Percentiles rank a stretch among this genome's conserved stretches.
Conservation (phyloP, 2,113 vertebrate genomes). For the Eubucco bourcierii region DNA sequence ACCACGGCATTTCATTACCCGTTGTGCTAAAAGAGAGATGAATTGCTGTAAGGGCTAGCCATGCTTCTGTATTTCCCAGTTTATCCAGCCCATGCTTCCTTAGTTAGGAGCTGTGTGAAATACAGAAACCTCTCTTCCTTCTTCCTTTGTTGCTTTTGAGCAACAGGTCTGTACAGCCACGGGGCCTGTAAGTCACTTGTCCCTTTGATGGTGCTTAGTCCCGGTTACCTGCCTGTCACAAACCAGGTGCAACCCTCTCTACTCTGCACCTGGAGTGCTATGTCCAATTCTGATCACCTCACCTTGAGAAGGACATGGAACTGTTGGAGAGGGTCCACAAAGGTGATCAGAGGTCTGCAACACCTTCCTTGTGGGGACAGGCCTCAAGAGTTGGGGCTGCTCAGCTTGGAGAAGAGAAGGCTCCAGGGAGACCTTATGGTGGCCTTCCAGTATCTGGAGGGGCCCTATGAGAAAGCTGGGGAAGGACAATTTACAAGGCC, state of each 20-base stretch:
- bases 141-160: not conserved
- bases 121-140: not conserved
- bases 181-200: not conserved
- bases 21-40: conserved; percentile 48
- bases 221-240: not conserved
- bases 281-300: too few relatives aligned
- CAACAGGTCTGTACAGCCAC: not conserved
- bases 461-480: too few relatives aligned
- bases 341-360: too few relatives aligned
- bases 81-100: conserved; percentile 2
- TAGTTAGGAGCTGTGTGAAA: not conserved
- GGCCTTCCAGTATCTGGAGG: too few relatives aligned
- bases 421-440: too few relatives aligned
- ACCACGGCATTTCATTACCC: conserved; percentile 60
- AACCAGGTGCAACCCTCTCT: not conserved
- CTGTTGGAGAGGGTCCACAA: too few relatives aligned
- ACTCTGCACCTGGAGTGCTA: too few relatives aligned
- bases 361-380: too few relatives aligned
- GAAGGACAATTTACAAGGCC: too few relatives aligned
- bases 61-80: conserved; percentile 5
- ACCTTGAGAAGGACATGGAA: too few relatives aligned
- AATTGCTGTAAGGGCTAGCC: conserved; percentile 16
- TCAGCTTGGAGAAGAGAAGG: too few relatives aligned
- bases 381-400: too few relatives aligned
- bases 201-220: not conserved